Conservation (phyloP, 2,113 vertebrate species). For the Tinamus guttatus region DNA sequence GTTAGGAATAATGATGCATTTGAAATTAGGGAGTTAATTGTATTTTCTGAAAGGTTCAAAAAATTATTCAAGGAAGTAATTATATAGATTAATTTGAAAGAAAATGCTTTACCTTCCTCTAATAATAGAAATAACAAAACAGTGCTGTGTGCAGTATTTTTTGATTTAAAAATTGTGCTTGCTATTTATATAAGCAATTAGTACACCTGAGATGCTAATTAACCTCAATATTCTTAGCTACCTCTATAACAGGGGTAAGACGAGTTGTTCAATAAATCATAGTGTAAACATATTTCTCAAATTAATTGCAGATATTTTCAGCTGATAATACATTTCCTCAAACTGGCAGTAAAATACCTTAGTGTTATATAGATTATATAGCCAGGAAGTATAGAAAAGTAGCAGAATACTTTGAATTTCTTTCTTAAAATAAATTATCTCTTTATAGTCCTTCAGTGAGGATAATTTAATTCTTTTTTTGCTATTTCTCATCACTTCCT, state of each 20-base stretch:
- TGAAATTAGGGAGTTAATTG: background rate
- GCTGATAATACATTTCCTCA: background rate
- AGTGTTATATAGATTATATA: background rate
- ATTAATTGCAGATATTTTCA: background rate
- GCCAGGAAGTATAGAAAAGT: background rate
- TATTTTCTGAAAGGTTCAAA: constrained; percentile 20
- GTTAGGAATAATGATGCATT: background rate
- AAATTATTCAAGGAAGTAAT: background rate
- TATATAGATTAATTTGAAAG: constrained; percentile 6
- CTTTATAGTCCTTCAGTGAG: background rate
- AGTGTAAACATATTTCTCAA: background rate
- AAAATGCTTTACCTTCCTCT: background rate
- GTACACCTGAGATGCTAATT: constrained; percentile 18
- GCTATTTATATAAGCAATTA: constrained; percentile 15
- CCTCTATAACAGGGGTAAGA: constrained; percentile 1
- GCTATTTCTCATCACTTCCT: constrained; percentile 2
- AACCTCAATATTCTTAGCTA: background rate
- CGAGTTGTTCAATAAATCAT: background rate
- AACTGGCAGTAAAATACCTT: background rate
- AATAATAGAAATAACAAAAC: background rate
- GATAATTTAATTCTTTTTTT: constrained; percentile 24
- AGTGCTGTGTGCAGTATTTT: background rate
- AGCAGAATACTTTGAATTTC: background rate
- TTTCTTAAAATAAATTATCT: background rate
- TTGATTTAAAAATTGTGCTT: background rate